phyloP scores from a whole-genome alignment of 2,888 invertebrate genomes.

The Coleophora deauratella region DNA sequence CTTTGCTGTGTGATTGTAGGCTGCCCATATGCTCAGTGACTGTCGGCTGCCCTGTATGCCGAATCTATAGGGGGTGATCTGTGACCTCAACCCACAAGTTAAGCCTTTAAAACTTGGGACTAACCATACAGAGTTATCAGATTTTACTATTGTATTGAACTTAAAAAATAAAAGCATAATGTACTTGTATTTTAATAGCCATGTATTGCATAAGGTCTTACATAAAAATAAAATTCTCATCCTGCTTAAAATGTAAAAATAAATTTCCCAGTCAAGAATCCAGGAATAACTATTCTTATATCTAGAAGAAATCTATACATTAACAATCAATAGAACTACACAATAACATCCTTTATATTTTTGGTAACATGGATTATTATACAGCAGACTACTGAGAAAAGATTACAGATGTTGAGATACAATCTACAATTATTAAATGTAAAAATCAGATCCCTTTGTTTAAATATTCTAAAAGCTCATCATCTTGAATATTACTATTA shows the following conservation, averaged over 20 bases:
- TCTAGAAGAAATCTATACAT: conserved; percentile 55
- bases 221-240: conserved; percentile 67
- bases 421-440: background rate
- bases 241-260: conserved; percentile 67
- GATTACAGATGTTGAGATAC: too few species aligned
- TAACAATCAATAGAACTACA: conserved; percentile 53
- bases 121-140: too few species aligned
- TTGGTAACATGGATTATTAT: conserved; percentile 64
- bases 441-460: conserved; percentile 19
- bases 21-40: too few species aligned
- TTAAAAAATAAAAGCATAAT: too few species aligned
- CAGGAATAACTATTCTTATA: conserved; percentile 66
- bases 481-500: conserved; percentile 11
- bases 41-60: too few species aligned
- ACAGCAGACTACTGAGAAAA: conserved; percentile 23
- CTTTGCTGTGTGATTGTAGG: too few species aligned
- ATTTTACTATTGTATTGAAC: too few species aligned
- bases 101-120: too few species aligned
- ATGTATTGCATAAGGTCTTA: conserved; percentile 69
- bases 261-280: conserved; percentile 55
- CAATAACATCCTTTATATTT: conserved; percentile 53
- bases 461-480: conserved; percentile 34
- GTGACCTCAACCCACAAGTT: too few species aligned
- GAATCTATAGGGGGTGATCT: too few species aligned
- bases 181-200: conserved; percentile 34